Evolutionary conservation across 30 jellyfish, hydroid and myxozoan species (phyloP).

Genomic region (Aurelia aurita): DNA sequence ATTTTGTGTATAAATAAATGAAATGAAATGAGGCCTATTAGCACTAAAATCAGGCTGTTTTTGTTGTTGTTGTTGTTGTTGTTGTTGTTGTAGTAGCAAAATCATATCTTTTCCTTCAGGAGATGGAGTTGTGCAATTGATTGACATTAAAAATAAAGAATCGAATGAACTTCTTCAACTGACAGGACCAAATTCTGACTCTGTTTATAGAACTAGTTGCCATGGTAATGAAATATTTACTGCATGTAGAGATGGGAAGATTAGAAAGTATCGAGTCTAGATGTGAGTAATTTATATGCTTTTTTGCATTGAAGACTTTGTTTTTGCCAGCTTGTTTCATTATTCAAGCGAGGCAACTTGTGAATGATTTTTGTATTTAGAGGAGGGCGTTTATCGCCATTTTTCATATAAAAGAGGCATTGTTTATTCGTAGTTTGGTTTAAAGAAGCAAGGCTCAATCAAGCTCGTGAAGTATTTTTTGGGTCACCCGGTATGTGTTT

Average conservation of each 20-base stretch:
- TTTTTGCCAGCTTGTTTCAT: neutral
- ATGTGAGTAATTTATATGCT: constrained; percentile 1
- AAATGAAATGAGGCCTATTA: too few species aligned
- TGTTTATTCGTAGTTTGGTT: too few species aligned
- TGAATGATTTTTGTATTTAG: too few species aligned
- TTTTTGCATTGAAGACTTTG: neutral
- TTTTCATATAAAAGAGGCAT: too few species aligned
- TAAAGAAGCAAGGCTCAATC: too few species aligned
- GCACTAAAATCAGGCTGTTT: too few species aligned
- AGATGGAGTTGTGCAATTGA: constrained; percentile 66
- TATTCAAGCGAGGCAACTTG: neutral
- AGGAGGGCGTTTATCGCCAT: too few species aligned
- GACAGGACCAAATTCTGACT: constrained; percentile 75
- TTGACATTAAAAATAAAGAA: neutral
- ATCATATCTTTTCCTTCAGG: constrained; percentile 37
- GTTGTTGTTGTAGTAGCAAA: too few species aligned
- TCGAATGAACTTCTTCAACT: constrained; percentile 24
- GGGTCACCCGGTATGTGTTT: too few species aligned
- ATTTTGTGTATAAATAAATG: too few species aligned
- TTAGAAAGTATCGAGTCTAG: constrained; percentile 41
- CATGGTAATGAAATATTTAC: constrained; percentile 45
- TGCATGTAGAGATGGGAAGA: constrained; percentile 78
- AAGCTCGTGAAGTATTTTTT: too few species aligned
- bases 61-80: too few species aligned
- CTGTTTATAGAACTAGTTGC: constrained; percentile 52